phyloP scores from a whole-genome alignment of 37 sponge, comb jelly and placozoan genomes.

The Cladorhizidae sp. region DNA sequence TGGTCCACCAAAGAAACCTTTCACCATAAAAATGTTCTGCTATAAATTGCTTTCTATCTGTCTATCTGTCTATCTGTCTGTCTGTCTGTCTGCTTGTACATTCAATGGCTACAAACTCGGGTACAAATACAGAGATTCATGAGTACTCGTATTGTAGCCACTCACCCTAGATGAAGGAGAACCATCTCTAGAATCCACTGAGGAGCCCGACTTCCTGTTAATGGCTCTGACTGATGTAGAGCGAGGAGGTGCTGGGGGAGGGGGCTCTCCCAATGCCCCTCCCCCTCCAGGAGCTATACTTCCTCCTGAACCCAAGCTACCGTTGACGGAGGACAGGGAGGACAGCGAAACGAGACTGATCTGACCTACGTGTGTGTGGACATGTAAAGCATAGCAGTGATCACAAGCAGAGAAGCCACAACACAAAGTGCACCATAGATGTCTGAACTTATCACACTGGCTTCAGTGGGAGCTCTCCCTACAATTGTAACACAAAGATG shows the following conservation, averaged over 20 bases:
- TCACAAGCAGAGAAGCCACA: too few relatives aligned
- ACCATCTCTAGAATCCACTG: constrained; percentile 16
- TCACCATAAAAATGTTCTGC: too few relatives aligned
- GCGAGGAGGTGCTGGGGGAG: constrained; percentile 32
- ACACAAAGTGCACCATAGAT: too few relatives aligned
- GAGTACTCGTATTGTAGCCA: background rate
- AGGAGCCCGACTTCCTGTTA: constrained; percentile 7
- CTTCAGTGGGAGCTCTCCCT: background rate
- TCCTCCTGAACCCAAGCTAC: background rate
- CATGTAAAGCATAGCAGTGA: too few relatives aligned
- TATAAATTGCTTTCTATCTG: background rate
- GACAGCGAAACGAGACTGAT: background rate
- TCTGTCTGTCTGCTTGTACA: background rate
- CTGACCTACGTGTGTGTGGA: background rate
- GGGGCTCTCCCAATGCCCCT: background rate
- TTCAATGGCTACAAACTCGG: background rate
- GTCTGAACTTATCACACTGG: background rate
- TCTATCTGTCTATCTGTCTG: too few relatives aligned
- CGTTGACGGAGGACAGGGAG: background rate
- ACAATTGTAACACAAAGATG: too few relatives aligned
- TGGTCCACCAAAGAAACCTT: too few relatives aligned
- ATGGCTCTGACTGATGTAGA: constrained; percentile 21
- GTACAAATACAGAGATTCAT: background rate
- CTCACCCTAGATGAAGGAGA: constrained; percentile 29
- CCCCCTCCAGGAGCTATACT: background rate